Conservation (phyloP, 30 jellyfish, hydroid and myxozoan genomes). For the Cassiopea xamachana region DNA sequence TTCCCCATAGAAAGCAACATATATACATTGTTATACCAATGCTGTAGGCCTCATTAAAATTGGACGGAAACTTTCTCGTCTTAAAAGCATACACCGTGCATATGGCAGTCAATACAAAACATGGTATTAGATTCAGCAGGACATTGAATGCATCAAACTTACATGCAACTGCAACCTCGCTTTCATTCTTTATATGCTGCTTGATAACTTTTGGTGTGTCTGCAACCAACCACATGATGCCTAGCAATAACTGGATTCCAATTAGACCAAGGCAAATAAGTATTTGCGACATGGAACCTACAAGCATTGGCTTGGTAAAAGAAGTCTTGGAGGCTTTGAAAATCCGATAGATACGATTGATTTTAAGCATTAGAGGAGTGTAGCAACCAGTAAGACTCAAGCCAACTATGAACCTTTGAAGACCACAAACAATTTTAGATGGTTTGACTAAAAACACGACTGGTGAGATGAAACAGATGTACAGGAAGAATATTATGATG, state of each 20-base stretch:
- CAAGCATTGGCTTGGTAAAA: slow-evolving; percentile 66
- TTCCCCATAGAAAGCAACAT: slow-evolving; percentile 85
- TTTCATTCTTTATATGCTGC: slow-evolving; percentile 15
- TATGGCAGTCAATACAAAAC: slow-evolving; percentile 82
- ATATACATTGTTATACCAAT: slow-evolving; percentile 94
- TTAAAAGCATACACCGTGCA: slow-evolving; percentile 94
- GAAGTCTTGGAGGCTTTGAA: slow-evolving; percentile 75
- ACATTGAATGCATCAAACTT: slow-evolving; percentile 58
- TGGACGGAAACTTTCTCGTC: slow-evolving; percentile 94
- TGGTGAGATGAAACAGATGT: slow-evolving; percentile 67
- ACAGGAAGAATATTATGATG: slow-evolving; percentile 67
- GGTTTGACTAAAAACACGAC: slow-evolving; percentile 54
- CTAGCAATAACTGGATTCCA: slow-evolving; percentile 78
- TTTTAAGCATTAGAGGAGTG: slow-evolving; percentile 91
- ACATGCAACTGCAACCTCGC: slow-evolving; percentile 74
- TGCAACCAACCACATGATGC: slow-evolving; percentile 88
- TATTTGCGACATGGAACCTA: slow-evolving; percentile 86
- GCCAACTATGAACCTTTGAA: slow-evolving; percentile 83
- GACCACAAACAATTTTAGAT: slow-evolving; percentile 60
- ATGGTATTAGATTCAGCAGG: slow-evolving; percentile 73
- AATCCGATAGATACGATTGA: slow-evolving; percentile 89
- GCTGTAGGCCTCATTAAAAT: slow-evolving; percentile 90
- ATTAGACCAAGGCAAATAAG: slow-evolving; percentile 77
- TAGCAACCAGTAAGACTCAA: slow-evolving; percentile 89
- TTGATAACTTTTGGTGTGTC: slow-evolving; percentile 80